phyloP scores from a whole-genome alignment of 2,113 vertebrate species.

The Coregonus clupeaformis region DNA sequence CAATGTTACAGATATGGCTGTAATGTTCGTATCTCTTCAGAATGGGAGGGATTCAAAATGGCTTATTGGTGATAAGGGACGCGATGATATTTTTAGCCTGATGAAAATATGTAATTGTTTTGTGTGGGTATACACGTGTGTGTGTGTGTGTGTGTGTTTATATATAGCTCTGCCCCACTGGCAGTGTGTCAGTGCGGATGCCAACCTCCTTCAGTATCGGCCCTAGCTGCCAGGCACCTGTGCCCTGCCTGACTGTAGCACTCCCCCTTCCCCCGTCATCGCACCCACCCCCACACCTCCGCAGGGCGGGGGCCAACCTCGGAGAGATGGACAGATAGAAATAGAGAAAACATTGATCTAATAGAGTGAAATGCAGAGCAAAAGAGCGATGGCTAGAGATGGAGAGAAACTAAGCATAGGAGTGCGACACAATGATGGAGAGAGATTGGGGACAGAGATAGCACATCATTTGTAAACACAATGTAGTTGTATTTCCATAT shows the following conservation, averaged over 20 bases:
- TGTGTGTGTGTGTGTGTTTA: background rate
- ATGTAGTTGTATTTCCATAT: too few relatives aligned
- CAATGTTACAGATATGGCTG: background rate
- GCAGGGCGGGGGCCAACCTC: background rate
- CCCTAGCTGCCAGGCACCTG: conserved; percentile 26
- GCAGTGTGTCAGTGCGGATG: background rate
- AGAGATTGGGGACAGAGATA: too few relatives aligned
- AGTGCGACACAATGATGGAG: too few relatives aligned
- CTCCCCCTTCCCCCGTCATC: background rate
- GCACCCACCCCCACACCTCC: conserved; percentile 3
- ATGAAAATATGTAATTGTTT: background rate
- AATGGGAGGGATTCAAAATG: background rate
- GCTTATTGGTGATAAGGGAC: too few relatives aligned
- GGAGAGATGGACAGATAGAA: background rate
- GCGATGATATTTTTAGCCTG: too few relatives aligned
- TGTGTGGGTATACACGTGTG: background rate
- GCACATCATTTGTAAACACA: too few relatives aligned
- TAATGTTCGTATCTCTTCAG: background rate
- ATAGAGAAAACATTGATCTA: too few relatives aligned
- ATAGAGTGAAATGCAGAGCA: too few relatives aligned
- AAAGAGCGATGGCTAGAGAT: too few relatives aligned
- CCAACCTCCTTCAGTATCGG: conserved; percentile 11
- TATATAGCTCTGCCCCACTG: conserved; percentile 12
- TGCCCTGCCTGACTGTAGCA: conserved; percentile 11
- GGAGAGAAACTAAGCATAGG: too few relatives aligned